These are phyloP conservation scores for Acinonyx jubatus DNA, from an alignment of 2,113 vertebrate genomes.

Conservation along the genomic window DNA sequence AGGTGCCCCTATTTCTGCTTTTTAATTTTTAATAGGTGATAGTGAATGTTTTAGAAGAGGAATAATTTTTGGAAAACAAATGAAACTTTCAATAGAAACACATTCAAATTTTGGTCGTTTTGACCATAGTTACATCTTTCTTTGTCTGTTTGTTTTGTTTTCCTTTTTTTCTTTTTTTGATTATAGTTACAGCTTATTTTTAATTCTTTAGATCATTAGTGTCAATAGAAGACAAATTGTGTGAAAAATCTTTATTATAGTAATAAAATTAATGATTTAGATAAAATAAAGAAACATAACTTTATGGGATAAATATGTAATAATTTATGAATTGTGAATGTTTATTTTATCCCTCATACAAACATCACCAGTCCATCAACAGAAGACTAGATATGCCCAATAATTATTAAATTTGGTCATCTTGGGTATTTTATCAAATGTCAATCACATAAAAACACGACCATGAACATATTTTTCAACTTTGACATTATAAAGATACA, in stretches of 20 bases:
- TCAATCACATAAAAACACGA: constrained; percentile 31
- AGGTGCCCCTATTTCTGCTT: background rate
- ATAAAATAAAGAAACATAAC: constrained; percentile 3
- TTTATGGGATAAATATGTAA: background rate
- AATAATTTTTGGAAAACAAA: background rate
- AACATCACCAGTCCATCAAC: background rate
- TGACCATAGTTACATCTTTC: background rate
- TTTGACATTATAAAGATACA: background rate
- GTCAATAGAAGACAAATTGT: background rate
- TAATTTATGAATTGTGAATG: background rate
- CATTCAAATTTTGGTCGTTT: background rate
- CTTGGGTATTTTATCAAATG: background rate
- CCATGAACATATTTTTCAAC: constrained; percentile 19
- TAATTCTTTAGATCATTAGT: background rate
- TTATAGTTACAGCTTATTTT: background rate
- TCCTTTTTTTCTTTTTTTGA: background rate
- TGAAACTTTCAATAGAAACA: constrained; percentile 35
- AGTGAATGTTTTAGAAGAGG: background rate
- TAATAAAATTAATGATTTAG: constrained; percentile 1
- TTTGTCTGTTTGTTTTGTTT: background rate
- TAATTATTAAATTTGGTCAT: constrained; percentile 27
- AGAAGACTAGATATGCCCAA: background rate
- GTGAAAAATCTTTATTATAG: background rate
- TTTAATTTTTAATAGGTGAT: constrained; percentile 43
- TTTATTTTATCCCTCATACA: background rate